Conservation (phyloP, 2,797 vertebrate species). For the Micrastur ruficollis region DNA sequence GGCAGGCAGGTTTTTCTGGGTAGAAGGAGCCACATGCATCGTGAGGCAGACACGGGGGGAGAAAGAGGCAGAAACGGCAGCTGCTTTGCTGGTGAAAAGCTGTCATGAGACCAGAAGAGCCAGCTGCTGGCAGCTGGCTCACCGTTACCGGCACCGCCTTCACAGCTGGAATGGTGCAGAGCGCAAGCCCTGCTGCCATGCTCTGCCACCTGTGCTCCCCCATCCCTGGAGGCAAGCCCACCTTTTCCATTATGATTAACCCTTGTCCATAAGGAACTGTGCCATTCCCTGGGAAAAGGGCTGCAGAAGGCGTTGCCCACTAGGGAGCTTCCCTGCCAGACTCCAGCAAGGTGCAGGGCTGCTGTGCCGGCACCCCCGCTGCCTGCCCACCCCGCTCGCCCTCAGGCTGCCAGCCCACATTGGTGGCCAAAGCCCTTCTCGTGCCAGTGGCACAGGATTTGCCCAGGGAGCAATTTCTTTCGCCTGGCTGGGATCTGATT, state of each 20-base stretch:
- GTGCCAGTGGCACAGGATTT: accelerated
- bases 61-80: not conserved
- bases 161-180: not conserved
- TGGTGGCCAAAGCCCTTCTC: not conserved
- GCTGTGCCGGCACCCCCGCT: not conserved
- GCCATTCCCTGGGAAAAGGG: not conserved
- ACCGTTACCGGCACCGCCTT: not conserved
- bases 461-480: not conserved
- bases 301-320: accelerated
- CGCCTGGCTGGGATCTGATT: not conserved
- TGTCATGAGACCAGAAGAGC: not conserved
- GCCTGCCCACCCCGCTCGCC: not conserved
- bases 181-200: not conserved
- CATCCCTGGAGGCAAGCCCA: not conserved
- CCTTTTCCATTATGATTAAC: not conserved
- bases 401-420: not conserved
- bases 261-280: not conserved
- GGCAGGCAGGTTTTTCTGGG: not conserved
- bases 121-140: not conserved
- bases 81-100: not conserved
- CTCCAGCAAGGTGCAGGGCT: too few relatives aligned
- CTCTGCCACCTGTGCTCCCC: not conserved
- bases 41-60: not conserved
- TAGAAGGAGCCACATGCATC: not conserved
- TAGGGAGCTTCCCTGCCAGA: not conserved